Percentiles rank a stretch among this genome's conserved stretches.
Conservation (phyloP, 1,140 invertebrate genomes). For the Protaetia brevitarsis region DNA sequence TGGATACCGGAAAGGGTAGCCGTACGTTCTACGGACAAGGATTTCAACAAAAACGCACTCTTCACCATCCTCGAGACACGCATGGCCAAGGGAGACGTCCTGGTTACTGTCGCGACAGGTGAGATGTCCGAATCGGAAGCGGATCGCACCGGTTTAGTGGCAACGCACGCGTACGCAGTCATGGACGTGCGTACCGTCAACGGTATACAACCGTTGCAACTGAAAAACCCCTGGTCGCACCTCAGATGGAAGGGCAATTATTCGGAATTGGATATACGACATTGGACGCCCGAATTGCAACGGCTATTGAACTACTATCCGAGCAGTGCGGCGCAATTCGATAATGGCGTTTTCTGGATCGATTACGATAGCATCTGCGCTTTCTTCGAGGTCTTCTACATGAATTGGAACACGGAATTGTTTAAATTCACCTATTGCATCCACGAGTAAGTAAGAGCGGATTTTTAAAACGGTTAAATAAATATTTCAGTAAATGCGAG, state of each 20-base stretch:
- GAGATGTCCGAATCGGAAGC: slow-evolving; percentile 74
- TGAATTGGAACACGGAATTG: slow-evolving; percentile 93
- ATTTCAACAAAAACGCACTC: slow-evolving; percentile 77
- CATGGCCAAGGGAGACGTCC: slow-evolving; percentile 77
- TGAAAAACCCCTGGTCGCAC: slow-evolving; percentile 98
- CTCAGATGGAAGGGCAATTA: slow-evolving; percentile 91
- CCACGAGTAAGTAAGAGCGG: slow-evolving; percentile 76
- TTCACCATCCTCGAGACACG: slow-evolving; percentile 75
- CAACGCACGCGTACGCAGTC: slow-evolving; percentile 93
- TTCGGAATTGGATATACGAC: slow-evolving; percentile 76
- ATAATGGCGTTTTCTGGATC: slow-evolving; percentile 99
- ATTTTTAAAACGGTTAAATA: background rate
- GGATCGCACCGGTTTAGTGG: slow-evolving; percentile 86
- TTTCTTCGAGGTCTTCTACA: slow-evolving; percentile 94
- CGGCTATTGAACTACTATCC: slow-evolving; percentile 82
- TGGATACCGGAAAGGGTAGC: slow-evolving; percentile 94
- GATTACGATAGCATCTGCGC: slow-evolving; percentile 87
- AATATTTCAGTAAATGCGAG: too few relatives aligned
- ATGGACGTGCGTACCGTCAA: slow-evolving; percentile 76
- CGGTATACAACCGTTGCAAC: slow-evolving; percentile 65
- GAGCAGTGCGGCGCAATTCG: slow-evolving; percentile 77
- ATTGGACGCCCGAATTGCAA: slow-evolving; percentile 78
- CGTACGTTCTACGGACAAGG: slow-evolving; percentile 62
- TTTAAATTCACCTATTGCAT: slow-evolving; percentile 89
- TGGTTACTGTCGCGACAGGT: slow-evolving; percentile 88